phyloP scores from a whole-genome alignment of 1,140 invertebrate genomes.

The Calliphora vicina region DNA sequence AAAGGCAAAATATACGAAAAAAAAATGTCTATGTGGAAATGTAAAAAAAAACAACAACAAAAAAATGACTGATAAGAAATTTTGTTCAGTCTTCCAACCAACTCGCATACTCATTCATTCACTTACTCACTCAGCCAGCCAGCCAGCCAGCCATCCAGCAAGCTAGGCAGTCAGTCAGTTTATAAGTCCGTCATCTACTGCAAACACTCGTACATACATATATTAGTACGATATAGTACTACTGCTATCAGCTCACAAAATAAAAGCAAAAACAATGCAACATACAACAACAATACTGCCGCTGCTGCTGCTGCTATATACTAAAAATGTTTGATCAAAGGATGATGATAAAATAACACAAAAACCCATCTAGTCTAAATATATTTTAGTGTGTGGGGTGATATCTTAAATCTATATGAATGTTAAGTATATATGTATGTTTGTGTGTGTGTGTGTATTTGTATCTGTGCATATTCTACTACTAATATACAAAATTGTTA shows the following conservation, averaged over 20 bases:
- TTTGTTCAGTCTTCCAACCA: slow-evolving; percentile 21
- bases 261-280: background rate
- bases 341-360: slow-evolving; percentile 10
- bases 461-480: background rate
- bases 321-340: slow-evolving; percentile 27
- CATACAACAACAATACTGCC: background rate
- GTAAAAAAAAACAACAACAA: slow-evolving; percentile 7
- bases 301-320: background rate
- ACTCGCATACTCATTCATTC: background rate
- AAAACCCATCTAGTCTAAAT: slow-evolving; percentile 31
- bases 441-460: background rate
- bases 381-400: slow-evolving; percentile 16
- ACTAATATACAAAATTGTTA: slow-evolving; percentile 26
- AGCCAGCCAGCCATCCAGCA: background rate
- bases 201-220: background rate
- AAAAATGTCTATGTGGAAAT: slow-evolving; percentile 25
- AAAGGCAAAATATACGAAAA: slow-evolving; percentile 4
- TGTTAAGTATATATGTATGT: slow-evolving; percentile 26
- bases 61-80: slow-evolving; percentile 28
- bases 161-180: background rate
- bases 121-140: background rate
- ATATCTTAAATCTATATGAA: slow-evolving; percentile 33
- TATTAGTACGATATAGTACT: background rate
- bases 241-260: slow-evolving; percentile 22
- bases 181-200: background rate